Percentiles rank a stretch among this genome's conserved stretches.
Evolutionary conservation across 2,888 invertebrate genomes (phyloP).

Genomic region (Gastrophysa polygoni): DNA sequence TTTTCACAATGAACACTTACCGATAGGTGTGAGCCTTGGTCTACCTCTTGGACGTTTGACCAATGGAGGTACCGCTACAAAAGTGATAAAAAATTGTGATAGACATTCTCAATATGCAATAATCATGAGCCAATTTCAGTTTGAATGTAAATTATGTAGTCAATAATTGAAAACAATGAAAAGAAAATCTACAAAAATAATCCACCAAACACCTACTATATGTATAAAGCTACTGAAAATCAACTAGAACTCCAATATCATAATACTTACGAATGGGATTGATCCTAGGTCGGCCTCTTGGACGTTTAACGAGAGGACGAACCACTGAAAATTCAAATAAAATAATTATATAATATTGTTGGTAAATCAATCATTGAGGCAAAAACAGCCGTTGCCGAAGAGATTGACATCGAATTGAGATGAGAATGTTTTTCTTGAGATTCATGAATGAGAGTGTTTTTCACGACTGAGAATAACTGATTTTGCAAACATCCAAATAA

Average conservation of each 20-base stretch:
- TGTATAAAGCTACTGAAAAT: not conserved
- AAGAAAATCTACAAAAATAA: not conserved
- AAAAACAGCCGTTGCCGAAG: no score
- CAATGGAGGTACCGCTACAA: conserved; percentile 41
- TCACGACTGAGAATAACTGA: no score
- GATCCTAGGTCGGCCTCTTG: conserved; percentile 46
- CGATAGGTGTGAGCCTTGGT: conserved; percentile 41
- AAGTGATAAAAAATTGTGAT: conserved; percentile 26
- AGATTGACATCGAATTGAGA: no score
- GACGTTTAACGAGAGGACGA: conserved; percentile 43
- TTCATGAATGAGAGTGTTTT: no score
- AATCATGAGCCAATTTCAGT: no score
- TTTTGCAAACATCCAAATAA: no score
- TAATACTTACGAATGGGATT: conserved; percentile 34
- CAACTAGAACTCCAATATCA: not conserved
- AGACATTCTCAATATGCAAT: not conserved
- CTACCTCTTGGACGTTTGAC: conserved; percentile 47
- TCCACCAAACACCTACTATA: not conserved
- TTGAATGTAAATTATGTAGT: no score
- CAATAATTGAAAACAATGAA: not conserved
- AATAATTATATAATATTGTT: no score
- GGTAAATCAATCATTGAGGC: no score
- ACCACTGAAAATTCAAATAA: conserved; percentile 38
- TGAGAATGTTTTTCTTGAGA: no score
- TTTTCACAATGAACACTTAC: conserved; percentile 16